Evolutionary conservation across 2,797 vertebrate genomes (phyloP), one percentile per base, ranked within the genome.

Genomic region (Poeciliopsis turneri): DNA sequence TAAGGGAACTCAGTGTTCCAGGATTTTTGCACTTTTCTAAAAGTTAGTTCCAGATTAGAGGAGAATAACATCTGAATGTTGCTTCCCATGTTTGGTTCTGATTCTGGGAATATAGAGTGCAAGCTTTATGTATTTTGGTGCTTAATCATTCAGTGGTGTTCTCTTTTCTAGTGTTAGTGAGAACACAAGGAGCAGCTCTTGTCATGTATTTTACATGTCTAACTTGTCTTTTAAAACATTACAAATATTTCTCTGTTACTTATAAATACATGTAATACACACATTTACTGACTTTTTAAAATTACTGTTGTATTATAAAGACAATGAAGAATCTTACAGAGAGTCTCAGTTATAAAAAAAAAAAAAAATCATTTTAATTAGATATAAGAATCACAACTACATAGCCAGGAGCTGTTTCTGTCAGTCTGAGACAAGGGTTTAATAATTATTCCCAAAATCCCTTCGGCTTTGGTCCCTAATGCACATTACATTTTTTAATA

Each of bases 311-410:
- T 8, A 39, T 66, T 23, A 66, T 4, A 20, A 39, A 39, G 9
- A 66, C 0, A 23, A 66, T 39, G 20, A 39, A 39, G 36, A 39
- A 11, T 9, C 18, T 66, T 39, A 39, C 8, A 39, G 8, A 20
- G 20, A 66, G 8, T 2, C 30, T 66, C 33, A 39, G 6, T 36
- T 66, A 59, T 8, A 33, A 33, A 33, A 33, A 33, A 33, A 33
- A 33, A 33, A 33, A 55, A 20, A n/a, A 16, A 25, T 36, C 47
- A 43, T 39, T 3, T 33, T 78, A 72, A 87, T 83, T 88, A 61
- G 15, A 13, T 72, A 43, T 39, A 72, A 75, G 36, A 25, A 53
- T 84, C 78, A 74, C 73, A 80, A 83, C 53, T 61, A 76, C 86
- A 76, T 83, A 74, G 78, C 41, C 11, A 12, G 28, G 36, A 41